Base-by-base conservation (phyloP, 2,113 vertebrate species). In the Chitala chitala region DNA sequence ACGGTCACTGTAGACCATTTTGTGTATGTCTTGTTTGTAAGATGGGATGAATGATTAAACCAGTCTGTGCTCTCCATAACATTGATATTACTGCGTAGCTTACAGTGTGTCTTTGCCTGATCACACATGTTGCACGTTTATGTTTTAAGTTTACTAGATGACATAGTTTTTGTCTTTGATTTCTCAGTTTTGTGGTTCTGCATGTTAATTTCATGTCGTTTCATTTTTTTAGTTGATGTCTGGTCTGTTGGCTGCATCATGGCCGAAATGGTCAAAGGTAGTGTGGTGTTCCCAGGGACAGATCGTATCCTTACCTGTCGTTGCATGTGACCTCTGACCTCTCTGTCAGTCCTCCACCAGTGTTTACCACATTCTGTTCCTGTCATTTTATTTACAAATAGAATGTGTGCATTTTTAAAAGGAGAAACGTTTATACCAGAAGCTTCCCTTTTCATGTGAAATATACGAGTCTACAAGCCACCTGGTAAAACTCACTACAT, bases 161-260 rank as follows among this genome's bases (percentile, higher is more conserved):
- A 59, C 31, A 55, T 74, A 50, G 13, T 84, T 74, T 80, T 56
- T 78, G 66, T 69, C 33, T 31, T 31, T 75, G 46, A 70, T 59
- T 84, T 74, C 78, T 56, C 78, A 58, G 72, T 33, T 26, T 24
- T 76, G 76, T 87, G 89, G 77, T 83, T 87, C 78, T 84, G 87
- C 87, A 92, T 87, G 87, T 92, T 96, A 91, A 94, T 93, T 93
- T 87, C 88, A 94, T 91, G 87, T 91, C 94, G 95, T 94, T 95
- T 94, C 94, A 93, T 94, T 95, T 92, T 89, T 98, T 96, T 95
- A 99, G 97, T 99, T 97, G 97, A 99, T 96, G 97, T 99, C 95
- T 99, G 97, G 97, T 99, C 97, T 95, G 94, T 99, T 94, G 97
- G 96, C 93, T 98, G 96, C 95, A 99, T 99, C 95, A 98, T 99